phyloP scores from a whole-genome alignment of 2,797 vertebrate genomes.

The Xiphorhynchus erythropygius region DNA sequence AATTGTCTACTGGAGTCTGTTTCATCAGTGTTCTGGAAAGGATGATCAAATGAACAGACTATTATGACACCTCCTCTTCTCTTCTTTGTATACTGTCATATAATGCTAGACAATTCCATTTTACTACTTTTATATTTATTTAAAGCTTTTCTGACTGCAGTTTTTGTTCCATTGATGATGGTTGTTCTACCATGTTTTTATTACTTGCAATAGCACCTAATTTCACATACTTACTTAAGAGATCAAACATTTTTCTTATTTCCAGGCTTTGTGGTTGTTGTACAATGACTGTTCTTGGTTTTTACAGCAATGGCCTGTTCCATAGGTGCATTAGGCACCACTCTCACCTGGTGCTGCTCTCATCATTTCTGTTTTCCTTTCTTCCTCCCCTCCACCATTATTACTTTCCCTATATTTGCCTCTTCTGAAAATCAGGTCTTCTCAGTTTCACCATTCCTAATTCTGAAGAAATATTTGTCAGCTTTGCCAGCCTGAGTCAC shows the following conservation, averaged over 20 bases:
- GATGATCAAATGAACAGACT: not conserved
- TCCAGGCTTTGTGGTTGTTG: not conserved
- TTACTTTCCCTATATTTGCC: not conserved
- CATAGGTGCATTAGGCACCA: fast-evolving
- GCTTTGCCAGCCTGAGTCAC: not conserved
- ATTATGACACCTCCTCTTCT: not conserved
- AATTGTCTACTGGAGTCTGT: not conserved
- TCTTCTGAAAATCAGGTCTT: not conserved
- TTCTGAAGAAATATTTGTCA: not conserved
- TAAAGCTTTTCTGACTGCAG: not conserved
- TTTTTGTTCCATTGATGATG: not conserved
- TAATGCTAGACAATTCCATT: not conserved
- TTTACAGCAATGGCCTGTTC: not conserved
- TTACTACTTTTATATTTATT: not conserved
- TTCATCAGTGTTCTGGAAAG: not conserved
- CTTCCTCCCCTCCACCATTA: not conserved
- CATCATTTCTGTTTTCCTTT: not conserved
- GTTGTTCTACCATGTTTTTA: not conserved
- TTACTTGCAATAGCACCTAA: not conserved
- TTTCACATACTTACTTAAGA: not conserved
- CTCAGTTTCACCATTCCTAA: not conserved
- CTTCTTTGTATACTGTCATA: not conserved
- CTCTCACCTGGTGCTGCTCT: not conserved
- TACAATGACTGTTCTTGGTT: not conserved
- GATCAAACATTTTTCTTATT: not conserved